phyloP scores from a whole-genome alignment of 1,140 invertebrate species.

The Nomia melanderi region DNA sequence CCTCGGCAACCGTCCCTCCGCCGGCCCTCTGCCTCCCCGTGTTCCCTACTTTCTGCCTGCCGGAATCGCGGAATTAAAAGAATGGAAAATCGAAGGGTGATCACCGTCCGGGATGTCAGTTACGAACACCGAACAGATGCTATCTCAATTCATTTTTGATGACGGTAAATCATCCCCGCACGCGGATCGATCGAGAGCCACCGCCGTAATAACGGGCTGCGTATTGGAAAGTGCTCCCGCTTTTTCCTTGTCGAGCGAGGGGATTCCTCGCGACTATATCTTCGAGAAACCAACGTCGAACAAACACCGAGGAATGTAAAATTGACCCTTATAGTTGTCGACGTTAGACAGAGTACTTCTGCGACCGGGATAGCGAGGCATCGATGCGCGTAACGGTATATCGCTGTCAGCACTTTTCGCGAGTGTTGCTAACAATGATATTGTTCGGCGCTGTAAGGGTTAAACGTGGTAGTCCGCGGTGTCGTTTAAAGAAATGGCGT shows the following conservation, averaged over 20 bases:
- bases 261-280: not conserved
- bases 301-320: too few species aligned
- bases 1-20: not conserved
- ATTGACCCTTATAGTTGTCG: too few species aligned
- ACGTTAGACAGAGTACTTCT: too few species aligned
- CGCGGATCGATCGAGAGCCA: not conserved
- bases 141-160: constrained; percentile 44
- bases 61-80: constrained; percentile 32
- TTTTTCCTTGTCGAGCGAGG: not conserved
- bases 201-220: not conserved
- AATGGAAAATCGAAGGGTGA: constrained; percentile 38
- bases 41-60: not conserved
- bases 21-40: not conserved
- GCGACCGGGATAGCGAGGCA: too few species aligned
- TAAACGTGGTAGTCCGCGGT: constrained; percentile 2
- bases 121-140: constrained; percentile 30
- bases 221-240: constrained; percentile 24
- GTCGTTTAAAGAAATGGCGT: too few species aligned
- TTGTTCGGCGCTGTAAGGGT: too few species aligned
- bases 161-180: constrained; percentile 30
- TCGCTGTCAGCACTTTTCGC: too few species aligned
- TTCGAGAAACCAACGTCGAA: not conserved
- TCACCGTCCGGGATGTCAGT: constrained; percentile 8
- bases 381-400: too few species aligned
- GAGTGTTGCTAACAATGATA: too few species aligned